These are phyloP conservation scores for Philypnodon macrostomus DNA, from an alignment of 2,797 vertebrate genomes.

Conservation along the genomic window DNA sequence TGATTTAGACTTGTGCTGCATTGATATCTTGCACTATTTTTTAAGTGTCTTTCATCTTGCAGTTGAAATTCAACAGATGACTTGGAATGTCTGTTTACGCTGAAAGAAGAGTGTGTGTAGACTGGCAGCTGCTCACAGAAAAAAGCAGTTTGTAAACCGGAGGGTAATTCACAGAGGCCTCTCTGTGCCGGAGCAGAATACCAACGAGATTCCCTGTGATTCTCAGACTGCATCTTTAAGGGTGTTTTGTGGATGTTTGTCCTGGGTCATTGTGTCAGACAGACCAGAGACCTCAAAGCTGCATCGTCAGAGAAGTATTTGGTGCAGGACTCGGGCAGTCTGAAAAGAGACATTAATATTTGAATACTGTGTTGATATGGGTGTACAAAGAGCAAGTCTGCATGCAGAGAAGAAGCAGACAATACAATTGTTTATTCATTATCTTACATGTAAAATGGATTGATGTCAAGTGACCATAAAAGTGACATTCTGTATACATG, in stretches of 20 bases:
- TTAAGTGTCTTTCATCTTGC: slow-evolving; percentile 14
- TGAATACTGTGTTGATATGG: not conserved
- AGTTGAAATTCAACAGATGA: slow-evolving; percentile 14
- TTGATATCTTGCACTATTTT: not conserved
- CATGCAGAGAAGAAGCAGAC: not conserved
- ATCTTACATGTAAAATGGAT: no score
- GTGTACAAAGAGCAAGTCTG: not conserved
- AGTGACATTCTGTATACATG: no score
- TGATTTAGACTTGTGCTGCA: not conserved
- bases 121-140: slow-evolving; percentile 30
- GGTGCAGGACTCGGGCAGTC: slow-evolving; percentile 71
- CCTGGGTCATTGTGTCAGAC: slow-evolving; percentile 34
- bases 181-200: slow-evolving; percentile 31
- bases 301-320: slow-evolving; percentile 69
- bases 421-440: no score
- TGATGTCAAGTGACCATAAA: no score
- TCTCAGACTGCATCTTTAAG: slow-evolving; percentile 5
- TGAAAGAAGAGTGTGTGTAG: slow-evolving; percentile 17
- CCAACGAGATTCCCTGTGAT: slow-evolving; percentile 27
- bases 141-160: slow-evolving; percentile 33
- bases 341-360: slow-evolving; percentile 31
- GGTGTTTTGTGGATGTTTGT: slow-evolving; percentile 12
- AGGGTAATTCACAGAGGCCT: slow-evolving; percentile 26
- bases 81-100: slow-evolving; percentile 24
- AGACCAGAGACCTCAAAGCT: slow-evolving; percentile 66